Evolutionary conservation across 1,140 invertebrate species (phyloP).

Genomic region (Zelostemma sp.): DNA sequence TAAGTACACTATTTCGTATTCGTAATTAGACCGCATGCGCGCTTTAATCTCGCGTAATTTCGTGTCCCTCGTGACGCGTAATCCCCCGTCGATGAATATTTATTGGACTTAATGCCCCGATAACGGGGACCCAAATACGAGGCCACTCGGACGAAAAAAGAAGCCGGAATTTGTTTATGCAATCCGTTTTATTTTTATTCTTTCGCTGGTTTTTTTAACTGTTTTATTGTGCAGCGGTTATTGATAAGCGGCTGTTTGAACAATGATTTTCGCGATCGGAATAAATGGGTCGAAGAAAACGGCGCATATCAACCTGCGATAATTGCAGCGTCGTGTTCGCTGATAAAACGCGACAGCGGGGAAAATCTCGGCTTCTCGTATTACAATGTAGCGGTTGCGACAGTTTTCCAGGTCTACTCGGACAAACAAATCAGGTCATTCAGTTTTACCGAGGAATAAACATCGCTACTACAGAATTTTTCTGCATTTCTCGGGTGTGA

Average conservation of each 20-base stretch:
- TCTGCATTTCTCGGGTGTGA: too few species aligned
- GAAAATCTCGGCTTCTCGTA: conserved; percentile 4
- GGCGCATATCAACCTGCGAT: conserved; percentile 2
- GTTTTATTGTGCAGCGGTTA: too few species aligned
- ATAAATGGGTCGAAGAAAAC: conserved; percentile 2
- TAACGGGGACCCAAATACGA: conserved; percentile 7
- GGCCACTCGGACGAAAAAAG: background rate
- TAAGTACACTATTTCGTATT: conserved; percentile 26
- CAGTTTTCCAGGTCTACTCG: conserved; percentile 1
- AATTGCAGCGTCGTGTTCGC: background rate
- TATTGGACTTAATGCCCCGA: conserved; percentile 20
- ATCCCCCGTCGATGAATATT: conserved; percentile 34
- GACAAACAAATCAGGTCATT: too few species aligned
- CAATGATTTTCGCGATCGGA: background rate
- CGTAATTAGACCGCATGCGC: conserved; percentile 34
- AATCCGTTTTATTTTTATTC: background rate
- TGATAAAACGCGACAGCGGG: background rate
- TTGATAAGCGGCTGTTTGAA: background rate
- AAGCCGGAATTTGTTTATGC: background rate
- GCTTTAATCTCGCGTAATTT: conserved; percentile 37
- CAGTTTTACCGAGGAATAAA: too few species aligned
- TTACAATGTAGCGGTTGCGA: conserved; percentile 4
- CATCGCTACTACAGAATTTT: too few species aligned
- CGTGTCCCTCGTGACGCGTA: conserved; percentile 22
- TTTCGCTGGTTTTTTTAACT: too few species aligned